Evolutionary conservation across 2,888 invertebrate genomes (phyloP), one percentile per base, ranked within the genome.

Genomic region (Pegoplata infirma): DNA sequence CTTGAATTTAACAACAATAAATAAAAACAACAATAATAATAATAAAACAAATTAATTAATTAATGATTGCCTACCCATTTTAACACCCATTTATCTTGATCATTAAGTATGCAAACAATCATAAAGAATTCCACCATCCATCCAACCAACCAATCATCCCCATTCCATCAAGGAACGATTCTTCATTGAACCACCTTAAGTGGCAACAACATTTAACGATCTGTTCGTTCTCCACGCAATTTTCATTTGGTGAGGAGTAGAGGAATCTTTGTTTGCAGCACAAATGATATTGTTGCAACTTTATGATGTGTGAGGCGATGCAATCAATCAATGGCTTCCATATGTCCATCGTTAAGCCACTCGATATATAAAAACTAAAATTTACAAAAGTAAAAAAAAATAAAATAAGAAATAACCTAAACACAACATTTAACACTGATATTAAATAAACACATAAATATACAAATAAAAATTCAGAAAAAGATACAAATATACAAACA

Each of bases 261-360:
- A 8, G 5, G 32, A 2, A 7, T 36, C 5, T 2, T 8, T 36
- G 36, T n/a, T 40, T 40, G 36, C 4, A n/a, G n/a, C 12, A 32
- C 32, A 32, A 10, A 8, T 2, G n/a, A 64, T 40, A 58, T 69
- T 74, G 64, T 80, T 80, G 74, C 58, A 78, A 80, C 84, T 86
- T 87, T 85, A 87, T 86, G 83, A 86, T 85, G 86, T 86, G 87
- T 84, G 82, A 87, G 84, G 82, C 80, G 87, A 87, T 83, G 82
- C 81, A 83, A 86, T 86, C 86, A 86, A 86, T 86, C 86, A 85
- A 86, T 83, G 82, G 82, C 82, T 82, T 63, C 72, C 67, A 76
- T 71, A 73, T 66, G 73, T 80, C 75, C 63, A 81, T 75, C 76
- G 61, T 61, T 77, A 14, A 73, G 55, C 68, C 73, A 78, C 53